Percentiles rank a stretch among this genome's conserved stretches.
phyloP scores from a whole-genome alignment of 2,888 invertebrate species.

The Clostera curtula region DNA sequence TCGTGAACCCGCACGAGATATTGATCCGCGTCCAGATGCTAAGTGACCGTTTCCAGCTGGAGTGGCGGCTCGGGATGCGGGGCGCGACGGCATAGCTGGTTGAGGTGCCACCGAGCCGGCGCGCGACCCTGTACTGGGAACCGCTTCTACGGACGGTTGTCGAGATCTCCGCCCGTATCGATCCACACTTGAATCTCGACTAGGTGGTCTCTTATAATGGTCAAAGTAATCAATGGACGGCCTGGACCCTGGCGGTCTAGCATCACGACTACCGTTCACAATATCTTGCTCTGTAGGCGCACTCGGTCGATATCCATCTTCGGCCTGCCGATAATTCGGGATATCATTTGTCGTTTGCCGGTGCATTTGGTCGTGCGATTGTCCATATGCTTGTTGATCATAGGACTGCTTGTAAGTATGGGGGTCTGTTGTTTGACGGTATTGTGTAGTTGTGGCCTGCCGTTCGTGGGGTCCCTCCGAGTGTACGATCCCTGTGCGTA shows the following conservation, averaged over 20 bases:
- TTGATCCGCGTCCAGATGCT: conserved; percentile 76
- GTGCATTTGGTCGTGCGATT: conserved; percentile 46
- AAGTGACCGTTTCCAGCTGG: conserved; percentile 80
- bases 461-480: conserved; percentile 49
- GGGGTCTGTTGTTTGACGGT: conserved; percentile 38
- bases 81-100: conserved; percentile 79
- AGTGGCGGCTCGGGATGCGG: conserved; percentile 68
- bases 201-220: conserved; percentile 94
- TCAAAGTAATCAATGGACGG: conserved; percentile 93
- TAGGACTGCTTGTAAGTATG: conserved; percentile 47
- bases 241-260: conserved; percentile 43
- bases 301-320: conserved; percentile 27
- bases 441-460: conserved; percentile 42
- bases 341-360: too few relatives aligned
- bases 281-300: conserved; percentile 56
- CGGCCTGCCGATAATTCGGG: too few relatives aligned
- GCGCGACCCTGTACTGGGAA: conserved; percentile 75
- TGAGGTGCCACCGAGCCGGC: conserved; percentile 84
- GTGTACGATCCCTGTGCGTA: conserved; percentile 56
- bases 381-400: conserved; percentile 68
- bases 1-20: conserved; percentile 62
- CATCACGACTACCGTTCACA: conserved; percentile 55
- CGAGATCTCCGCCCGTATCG: conserved; percentile 85
- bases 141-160: conserved; percentile 86
- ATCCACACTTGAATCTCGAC: conserved; percentile 90